These are phyloP conservation scores for Sinopyrophorus schimmeli DNA, from an alignment of 2,888 invertebrate species.

Conservation along the genomic window DNA sequence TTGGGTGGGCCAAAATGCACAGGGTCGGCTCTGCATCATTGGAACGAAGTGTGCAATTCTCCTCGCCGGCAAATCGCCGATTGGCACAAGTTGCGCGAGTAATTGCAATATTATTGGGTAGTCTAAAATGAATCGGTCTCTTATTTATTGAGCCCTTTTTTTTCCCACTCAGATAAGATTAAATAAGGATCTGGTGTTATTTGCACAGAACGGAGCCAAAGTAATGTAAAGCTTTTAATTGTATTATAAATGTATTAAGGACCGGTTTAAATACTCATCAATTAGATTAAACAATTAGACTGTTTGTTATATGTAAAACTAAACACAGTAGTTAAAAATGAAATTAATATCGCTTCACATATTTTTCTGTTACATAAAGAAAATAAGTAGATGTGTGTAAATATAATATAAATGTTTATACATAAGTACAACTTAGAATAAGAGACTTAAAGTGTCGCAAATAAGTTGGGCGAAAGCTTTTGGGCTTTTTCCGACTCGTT, in stretches of 20 bases:
- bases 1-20: slow-evolving; percentile 81
- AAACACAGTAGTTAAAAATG: slow-evolving; percentile 6
- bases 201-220: slow-evolving; percentile 7
- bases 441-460: too few species aligned
- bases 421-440: slow-evolving; percentile 26
- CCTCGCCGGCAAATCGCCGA: slow-evolving; percentile 98
- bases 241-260: slow-evolving; percentile 15
- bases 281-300: slow-evolving; percentile 30
- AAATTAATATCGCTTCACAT: slow-evolving; percentile 23
- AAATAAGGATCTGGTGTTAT: too few species aligned
- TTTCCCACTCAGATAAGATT: too few species aligned
- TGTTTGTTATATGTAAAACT: slow-evolving; percentile 27
- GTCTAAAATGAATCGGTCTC: too few species aligned
- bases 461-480: too few species aligned
- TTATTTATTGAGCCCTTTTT: too few species aligned
- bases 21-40: slow-evolving; percentile 88
- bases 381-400: slow-evolving; percentile 26
- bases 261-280: slow-evolving; percentile 21
- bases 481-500: too few species aligned
- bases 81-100: slow-evolving; percentile 98
- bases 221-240: not conserved
- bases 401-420: slow-evolving; percentile 29
- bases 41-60: slow-evolving; percentile 97
- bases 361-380: slow-evolving; percentile 24
- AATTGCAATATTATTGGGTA: slow-evolving; percentile 50